These are phyloP conservation scores for Mya arenaria DNA, from an alignment of 1,140 invertebrate genomes.

Conservation along the genomic window DNA sequence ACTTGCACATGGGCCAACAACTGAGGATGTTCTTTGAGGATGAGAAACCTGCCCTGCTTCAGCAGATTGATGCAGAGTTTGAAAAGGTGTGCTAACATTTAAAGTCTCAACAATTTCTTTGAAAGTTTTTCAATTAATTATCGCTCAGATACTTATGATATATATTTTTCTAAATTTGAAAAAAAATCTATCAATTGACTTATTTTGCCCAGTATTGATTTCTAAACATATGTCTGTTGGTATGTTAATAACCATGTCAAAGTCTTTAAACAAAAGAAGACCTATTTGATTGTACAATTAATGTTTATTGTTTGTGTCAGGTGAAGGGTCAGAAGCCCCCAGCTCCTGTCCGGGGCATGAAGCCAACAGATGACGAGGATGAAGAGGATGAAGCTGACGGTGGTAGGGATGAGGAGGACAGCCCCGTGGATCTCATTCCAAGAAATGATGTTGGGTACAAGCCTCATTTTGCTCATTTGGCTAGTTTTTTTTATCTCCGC, in stretches of 20 bases:
- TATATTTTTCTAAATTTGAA: no score
- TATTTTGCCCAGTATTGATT: background rate
- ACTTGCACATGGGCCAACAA: constrained; percentile 89
- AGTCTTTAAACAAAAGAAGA: no score
- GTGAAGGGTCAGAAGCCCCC: constrained; percentile 80
- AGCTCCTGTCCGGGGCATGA: constrained; percentile 86
- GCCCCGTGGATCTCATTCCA: constrained; percentile 87
- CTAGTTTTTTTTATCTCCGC: no score
- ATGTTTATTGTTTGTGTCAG: constrained; percentile 54
- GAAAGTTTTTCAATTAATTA: no score
- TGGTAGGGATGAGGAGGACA: constrained; percentile 79
- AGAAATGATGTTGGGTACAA: constrained; percentile 89
- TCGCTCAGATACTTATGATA: no score
- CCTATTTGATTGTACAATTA: no score
- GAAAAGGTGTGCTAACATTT: constrained; percentile 89
- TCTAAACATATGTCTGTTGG: background rate
- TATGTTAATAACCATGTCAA: background rate
- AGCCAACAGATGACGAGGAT: constrained; percentile 55
- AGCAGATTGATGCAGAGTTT: constrained; percentile 93
- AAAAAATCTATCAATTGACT: no score
- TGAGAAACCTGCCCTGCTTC: constrained; percentile 92
- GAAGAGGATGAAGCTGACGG: constrained; percentile 78
- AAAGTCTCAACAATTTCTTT: no score
- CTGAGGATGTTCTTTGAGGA: constrained; percentile 91
- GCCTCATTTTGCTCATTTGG: no score